Conservation (phyloP, 2,113 vertebrate species). For the Macheiramphus alcinus region DNA sequence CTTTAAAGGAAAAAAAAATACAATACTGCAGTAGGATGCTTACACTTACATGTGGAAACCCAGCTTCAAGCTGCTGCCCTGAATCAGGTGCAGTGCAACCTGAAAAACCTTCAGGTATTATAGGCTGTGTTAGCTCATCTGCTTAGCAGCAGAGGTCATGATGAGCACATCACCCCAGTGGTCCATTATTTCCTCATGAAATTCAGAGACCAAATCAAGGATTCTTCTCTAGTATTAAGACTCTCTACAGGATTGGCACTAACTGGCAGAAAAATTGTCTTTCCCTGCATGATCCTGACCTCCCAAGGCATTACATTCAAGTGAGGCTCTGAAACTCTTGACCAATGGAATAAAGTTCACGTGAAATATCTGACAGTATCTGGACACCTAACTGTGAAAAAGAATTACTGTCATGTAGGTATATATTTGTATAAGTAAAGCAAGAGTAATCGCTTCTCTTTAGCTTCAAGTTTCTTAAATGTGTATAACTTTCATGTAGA, state of each 20-base stretch:
- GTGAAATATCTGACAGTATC: neutral
- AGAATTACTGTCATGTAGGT: neutral
- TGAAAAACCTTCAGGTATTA: constrained; percentile 12
- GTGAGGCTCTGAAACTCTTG: neutral
- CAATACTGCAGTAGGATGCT: neutral
- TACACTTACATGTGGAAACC: neutral
- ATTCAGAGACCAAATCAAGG: constrained; percentile 49
- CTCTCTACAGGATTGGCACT: neutral
- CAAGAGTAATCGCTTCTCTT: neutral
- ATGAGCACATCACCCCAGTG: constrained; percentile 11
- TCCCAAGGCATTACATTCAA: neutral
- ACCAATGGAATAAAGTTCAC: constrained; percentile 15
- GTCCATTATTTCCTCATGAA: constrained; percentile 52
- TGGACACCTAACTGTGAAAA: neutral
- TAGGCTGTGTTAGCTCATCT: neutral
- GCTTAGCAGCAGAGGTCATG: constrained; percentile 49
- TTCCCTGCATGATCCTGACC: constrained; percentile 44
- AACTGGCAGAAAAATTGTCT: constrained; percentile 44
- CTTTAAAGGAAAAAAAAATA: neutral
- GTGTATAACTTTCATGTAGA: neutral
- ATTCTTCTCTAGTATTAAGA: constrained; percentile 42
- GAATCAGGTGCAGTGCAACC: neutral
- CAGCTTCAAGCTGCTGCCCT: neutral
- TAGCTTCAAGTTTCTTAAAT: neutral
- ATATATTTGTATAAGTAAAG: neutral